Conservation (phyloP, 2,797 vertebrate species). For the Epinephelus awoara region DNA sequence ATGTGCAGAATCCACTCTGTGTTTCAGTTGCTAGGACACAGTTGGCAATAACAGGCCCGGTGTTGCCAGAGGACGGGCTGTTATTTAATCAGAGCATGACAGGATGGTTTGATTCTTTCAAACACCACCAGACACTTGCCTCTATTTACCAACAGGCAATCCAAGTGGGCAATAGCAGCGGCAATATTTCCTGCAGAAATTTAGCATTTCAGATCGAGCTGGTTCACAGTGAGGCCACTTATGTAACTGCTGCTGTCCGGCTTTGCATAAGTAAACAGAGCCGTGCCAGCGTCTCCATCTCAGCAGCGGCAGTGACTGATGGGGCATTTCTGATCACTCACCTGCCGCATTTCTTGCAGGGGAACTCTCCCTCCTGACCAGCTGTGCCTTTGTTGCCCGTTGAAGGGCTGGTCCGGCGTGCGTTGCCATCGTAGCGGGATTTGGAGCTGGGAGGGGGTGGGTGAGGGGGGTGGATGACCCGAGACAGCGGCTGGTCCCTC, state of each 20-base stretch:
- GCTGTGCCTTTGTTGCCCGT: slow-evolving; percentile 81
- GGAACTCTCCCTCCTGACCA: slow-evolving; percentile 93
- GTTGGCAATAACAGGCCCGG: slow-evolving; percentile 78
- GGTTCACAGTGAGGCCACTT: not conserved
- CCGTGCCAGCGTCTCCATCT: not conserved
- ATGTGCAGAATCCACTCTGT: slow-evolving; percentile 61
- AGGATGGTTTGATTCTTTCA: slow-evolving; percentile 37
- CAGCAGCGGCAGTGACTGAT: not conserved
- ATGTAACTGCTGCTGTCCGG: slow-evolving; percentile 15
- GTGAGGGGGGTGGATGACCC: slow-evolving; percentile 70
- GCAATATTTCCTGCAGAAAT: slow-evolving; percentile 28
- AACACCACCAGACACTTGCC: slow-evolving; percentile 38
- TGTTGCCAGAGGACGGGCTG: slow-evolving; percentile 73
- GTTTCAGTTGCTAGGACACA: slow-evolving; percentile 84
- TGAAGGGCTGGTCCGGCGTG: slow-evolving; percentile 81
- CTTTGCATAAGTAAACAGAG: slow-evolving; percentile 30
- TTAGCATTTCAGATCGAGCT: not conserved
- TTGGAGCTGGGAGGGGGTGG: slow-evolving; percentile 62
- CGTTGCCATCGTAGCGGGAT: slow-evolving; percentile 75
- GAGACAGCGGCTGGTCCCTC: slow-evolving; percentile 76
- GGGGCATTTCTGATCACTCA: slow-evolving; percentile 74
- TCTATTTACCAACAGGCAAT: slow-evolving; percentile 43
- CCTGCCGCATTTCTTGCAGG: slow-evolving; percentile 99
- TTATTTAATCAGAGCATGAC: slow-evolving; percentile 62
- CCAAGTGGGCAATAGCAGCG: slow-evolving; percentile 34